Conservation (phyloP, 1,140 invertebrate genomes). For the Bombus sibiricus region DNA sequence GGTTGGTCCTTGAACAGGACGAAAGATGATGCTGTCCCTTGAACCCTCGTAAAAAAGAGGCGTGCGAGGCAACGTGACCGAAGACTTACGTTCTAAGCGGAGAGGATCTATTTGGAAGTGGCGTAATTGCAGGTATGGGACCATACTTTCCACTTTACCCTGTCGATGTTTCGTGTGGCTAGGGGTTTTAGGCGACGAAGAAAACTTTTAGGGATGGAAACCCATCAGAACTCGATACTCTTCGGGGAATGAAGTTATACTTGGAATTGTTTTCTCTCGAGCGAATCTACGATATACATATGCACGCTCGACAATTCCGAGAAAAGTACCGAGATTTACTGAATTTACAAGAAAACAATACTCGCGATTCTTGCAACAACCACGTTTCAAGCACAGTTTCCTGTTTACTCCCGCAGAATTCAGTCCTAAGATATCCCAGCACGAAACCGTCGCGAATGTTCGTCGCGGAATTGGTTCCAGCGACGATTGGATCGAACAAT, state of each 20-base stretch:
- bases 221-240: neutral
- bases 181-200: neutral
- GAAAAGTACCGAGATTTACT: neutral
- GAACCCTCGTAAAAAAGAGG: conserved; percentile 43
- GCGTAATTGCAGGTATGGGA: neutral
- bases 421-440: too few relatives aligned
- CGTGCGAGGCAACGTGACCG: conserved; percentile 31
- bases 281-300: neutral
- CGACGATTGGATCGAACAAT: neutral
- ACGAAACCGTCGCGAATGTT: neutral
- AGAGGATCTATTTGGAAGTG: neutral
- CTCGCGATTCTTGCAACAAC: neutral
- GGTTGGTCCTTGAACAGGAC: neutral
- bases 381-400: neutral
- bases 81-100: neutral
- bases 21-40: neutral
- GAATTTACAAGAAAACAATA: neutral
- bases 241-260: neutral
- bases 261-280: neutral
- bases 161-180: neutral
- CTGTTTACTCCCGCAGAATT: neutral
- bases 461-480: neutral
- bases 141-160: neutral
- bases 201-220: neutral
- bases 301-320: neutral